Evolutionary conservation across 2,888 invertebrate genomes (phyloP), one percentile per base, ranked within the genome.

Genomic region (Aphodius granarius): DNA sequence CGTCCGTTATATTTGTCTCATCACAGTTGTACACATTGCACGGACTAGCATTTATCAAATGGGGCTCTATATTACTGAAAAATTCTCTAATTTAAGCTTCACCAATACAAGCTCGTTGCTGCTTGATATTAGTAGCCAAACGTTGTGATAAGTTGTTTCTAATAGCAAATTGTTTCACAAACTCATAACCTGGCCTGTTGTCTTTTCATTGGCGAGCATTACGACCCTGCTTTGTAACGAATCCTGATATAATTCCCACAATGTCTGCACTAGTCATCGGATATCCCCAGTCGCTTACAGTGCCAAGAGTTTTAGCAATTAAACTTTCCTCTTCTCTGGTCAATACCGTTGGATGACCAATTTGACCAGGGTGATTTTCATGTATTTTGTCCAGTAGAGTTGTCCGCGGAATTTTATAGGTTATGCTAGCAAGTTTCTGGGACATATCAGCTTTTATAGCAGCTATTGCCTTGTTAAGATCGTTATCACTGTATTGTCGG

Each of bases 1-100:
- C 84, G 76, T 86, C 85, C 9, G 81, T 77, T 5, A 87, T 77
- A 73, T 84, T 84, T 2, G 84, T 85, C 76, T 85, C 84, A 76
- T 86, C 85, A 79, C 84, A 86, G 74, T 86, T 86, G 23, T 23
- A 23, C 23, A 23, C 23, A 23, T 23, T 23, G 23, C 43, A 43
- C 43, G 43, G 43, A 43, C 43, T 1, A 43, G 43, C 43, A 43
- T 43, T 43, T 43, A 43, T 0, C 43, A 43, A 43, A 43, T 43
- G 43, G 43, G 43, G 43, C 43, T 43, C 43, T 43, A 43, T 3
- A 43, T 43, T 43, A 3, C 43, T 3, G 43, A 43, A 43, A 43
- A 43, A 43, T 43, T 43, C 43, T 43, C 43, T 43, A 43, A 43
- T 43, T 43, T 43, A 13, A 3, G 43, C 43, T 43, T 3, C 43